phyloP scores from a whole-genome alignment of 2,888 invertebrate genomes.

The Maniola hyperantus region DNA sequence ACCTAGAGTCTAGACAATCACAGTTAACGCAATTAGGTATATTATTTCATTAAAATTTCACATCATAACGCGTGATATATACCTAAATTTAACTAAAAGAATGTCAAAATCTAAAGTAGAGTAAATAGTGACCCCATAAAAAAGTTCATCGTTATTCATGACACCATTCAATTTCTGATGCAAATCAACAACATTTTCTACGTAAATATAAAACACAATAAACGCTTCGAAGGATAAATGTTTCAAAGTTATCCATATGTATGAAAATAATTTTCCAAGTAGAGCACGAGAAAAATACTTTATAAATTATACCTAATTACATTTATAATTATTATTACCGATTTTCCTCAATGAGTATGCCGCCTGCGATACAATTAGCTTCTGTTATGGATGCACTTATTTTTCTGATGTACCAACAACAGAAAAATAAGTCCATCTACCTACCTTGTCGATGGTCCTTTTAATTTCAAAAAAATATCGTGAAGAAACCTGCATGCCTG shows the following conservation, averaged over 20 bases:
- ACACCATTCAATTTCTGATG: background rate
- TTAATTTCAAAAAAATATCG: no score
- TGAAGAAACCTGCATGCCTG: no score
- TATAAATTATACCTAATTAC: constrained; percentile 2
- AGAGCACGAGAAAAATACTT: constrained; percentile 19
- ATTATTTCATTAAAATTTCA: background rate
- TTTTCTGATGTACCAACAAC: no score
- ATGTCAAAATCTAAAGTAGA: background rate
- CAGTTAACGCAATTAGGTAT: background rate
- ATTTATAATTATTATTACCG: constrained; percentile 7
- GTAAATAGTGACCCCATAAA: background rate
- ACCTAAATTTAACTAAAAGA: background rate
- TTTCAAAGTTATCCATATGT: constrained; percentile 32
- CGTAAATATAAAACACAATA: constrained; percentile 11
- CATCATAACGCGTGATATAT: background rate
- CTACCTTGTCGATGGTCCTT: no score
- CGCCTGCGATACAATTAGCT: constrained; percentile 12
- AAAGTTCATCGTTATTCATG: background rate
- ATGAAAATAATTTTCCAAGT: constrained; percentile 30
- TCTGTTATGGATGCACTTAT: constrained; percentile 20
- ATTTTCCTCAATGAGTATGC: constrained; percentile 25
- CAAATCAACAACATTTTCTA: constrained; percentile 1
- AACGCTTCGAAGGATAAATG: constrained; percentile 21
- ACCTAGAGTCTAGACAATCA: no score
- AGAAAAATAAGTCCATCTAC: no score